phyloP scores from a whole-genome alignment of 2,797 vertebrate species.

The Sylvilagus floridanus region DNA sequence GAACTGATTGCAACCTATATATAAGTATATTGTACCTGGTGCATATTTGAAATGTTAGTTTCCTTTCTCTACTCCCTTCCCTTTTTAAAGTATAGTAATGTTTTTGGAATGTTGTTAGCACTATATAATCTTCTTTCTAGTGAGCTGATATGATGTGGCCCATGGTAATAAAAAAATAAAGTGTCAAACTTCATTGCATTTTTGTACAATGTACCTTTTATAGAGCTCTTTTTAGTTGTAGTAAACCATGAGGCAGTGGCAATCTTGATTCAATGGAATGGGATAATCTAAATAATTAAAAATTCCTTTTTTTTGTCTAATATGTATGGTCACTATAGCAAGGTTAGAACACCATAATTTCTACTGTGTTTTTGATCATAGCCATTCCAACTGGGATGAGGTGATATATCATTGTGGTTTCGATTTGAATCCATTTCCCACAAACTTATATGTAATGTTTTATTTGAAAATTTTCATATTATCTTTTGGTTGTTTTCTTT shows the following conservation, averaged over 20 bases:
- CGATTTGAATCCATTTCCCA: no score
- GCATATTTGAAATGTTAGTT: slow-evolving; percentile 16
- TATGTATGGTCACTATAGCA: neutral
- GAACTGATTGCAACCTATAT: neutral
- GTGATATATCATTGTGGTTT: no score
- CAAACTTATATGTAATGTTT: neutral
- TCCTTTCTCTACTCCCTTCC: neutral
- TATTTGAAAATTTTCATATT: slow-evolving; percentile 29
- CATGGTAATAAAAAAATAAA: slow-evolving; percentile 28
- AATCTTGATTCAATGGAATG: slow-evolving; percentile 39
- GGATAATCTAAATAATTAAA: neutral
- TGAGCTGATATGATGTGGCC: neutral
- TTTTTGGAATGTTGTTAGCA: slow-evolving; percentile 26
- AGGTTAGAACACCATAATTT: neutral
- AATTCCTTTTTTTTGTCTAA: slow-evolving; percentile 49
- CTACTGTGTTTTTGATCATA: no score
- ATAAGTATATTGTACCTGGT: neutral
- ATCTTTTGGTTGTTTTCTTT: slow-evolving; percentile 6
- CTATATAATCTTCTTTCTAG: neutral
- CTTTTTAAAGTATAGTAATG: slow-evolving; percentile 39
- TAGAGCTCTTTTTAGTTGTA: slow-evolving; percentile 57
- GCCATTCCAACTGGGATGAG: no score
- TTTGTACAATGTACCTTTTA: slow-evolving; percentile 47
- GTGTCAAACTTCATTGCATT: neutral
- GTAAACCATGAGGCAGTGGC: slow-evolving; percentile 20